A percentile compares a stretch with the other conserved stretches of the same genome.
These are phyloP conservation scores for Neotoxoptera formosana DNA, from an alignment of 1,140 invertebrate species.

Conservation along the genomic window DNA sequence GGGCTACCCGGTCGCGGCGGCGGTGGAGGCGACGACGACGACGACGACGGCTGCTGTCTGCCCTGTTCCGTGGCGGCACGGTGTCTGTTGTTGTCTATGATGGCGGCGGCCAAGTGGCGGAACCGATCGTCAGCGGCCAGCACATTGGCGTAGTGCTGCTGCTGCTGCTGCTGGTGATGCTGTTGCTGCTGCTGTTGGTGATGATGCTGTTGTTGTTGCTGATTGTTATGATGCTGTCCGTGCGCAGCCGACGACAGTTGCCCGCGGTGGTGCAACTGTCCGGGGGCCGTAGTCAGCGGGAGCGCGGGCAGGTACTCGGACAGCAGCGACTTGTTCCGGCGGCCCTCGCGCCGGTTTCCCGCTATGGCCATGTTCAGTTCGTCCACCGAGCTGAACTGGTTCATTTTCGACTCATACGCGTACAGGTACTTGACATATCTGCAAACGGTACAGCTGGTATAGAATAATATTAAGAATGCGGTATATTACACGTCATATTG, in stretches of 20 bases:
- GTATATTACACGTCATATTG: too few relatives aligned
- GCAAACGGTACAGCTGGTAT: constrained; percentile 63
- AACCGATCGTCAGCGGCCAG: constrained; percentile 42
- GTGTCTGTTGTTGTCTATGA: constrained; percentile 50
- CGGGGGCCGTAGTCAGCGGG: neutral
- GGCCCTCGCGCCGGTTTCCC: constrained; percentile 94
- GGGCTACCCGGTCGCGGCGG: neutral
- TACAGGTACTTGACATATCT: constrained; percentile 99
- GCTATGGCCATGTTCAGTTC: constrained; percentile 98
- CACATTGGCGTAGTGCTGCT: constrained; percentile 45
- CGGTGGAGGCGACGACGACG: constrained; percentile 1
- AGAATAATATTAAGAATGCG: too few relatives aligned
- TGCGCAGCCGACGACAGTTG: constrained; percentile 11
- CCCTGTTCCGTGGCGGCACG: constrained; percentile 28
- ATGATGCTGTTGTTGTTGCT: constrained; percentile 18
- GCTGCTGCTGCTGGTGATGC: neutral
- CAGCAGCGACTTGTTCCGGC: constrained; percentile 67
- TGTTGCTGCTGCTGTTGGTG: constrained; percentile 20
- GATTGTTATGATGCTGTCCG: constrained; percentile 11
- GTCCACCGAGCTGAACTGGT: constrained; percentile 85
- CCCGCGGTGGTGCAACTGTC: neutral
- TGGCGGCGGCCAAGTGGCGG: constrained; percentile 30
- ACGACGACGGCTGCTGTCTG: constrained; percentile 3
- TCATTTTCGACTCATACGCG: constrained; percentile 97
- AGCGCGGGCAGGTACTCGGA: constrained; percentile 40